Conservation (phyloP, 2,888 invertebrate genomes). For the Suillia variegata region DNA sequence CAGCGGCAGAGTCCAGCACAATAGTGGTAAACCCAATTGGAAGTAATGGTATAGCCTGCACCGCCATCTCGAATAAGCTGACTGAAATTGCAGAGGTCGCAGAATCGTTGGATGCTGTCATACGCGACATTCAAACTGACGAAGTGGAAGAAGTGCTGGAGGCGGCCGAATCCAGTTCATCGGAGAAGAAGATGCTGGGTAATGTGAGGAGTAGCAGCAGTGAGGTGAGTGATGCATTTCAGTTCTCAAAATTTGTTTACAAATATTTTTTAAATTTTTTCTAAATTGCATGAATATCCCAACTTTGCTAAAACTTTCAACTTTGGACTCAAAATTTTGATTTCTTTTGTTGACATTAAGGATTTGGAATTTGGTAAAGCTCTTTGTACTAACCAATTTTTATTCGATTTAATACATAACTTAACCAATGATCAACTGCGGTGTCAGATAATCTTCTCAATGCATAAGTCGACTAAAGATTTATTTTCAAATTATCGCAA, state of each 20-base stretch:
- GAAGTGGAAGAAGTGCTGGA: conserved; percentile 37
- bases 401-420: no score
- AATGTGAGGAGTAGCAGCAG: conserved; percentile 37
- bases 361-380: no score
- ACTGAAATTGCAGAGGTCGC: conserved; percentile 71
- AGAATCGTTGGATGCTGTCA: conserved; percentile 69
- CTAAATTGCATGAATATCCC: no score
- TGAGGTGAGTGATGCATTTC: conserved; percentile 50
- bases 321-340: no score
- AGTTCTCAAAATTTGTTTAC: not conserved
- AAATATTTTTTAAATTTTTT: no score
- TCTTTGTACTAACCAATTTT: no score
- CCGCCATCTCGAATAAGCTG: conserved; percentile 70
- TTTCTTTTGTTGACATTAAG: no score
- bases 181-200: conserved; percentile 50
- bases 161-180: conserved; percentile 34
- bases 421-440: no score
- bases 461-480: no score
- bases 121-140: conserved; percentile 62
- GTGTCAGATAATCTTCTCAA: no score
- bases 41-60: conserved; percentile 68
- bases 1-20: conserved; percentile 20
- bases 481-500: no score
- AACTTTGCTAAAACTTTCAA: no score
- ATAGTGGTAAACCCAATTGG: conserved; percentile 53